Base-by-base conservation (phyloP, 2,113 vertebrate species). In the Hippocampus mohnikei region DNA sequence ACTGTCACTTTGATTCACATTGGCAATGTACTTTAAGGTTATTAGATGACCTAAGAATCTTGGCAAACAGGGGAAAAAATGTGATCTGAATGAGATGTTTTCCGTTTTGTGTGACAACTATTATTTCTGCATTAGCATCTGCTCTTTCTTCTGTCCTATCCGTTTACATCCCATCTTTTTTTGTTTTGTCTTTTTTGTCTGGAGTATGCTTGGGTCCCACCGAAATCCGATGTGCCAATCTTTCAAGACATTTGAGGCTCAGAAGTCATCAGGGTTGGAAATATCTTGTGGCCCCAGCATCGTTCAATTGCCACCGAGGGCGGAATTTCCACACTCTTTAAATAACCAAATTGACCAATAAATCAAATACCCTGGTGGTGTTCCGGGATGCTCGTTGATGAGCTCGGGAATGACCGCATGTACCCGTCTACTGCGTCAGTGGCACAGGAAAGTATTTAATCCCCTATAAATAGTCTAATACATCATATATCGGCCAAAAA, bases 1-100 rank as follows among this genome's bases (percentile, higher is more conserved):
- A 77, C 74, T 83, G 80, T 86, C 81, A 79, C 72, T 88, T 84
- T 75, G 69, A 86, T 81, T 80, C 66, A 81, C 79, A 85, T 80
- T 83, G 79, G 66, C 79, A 84, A 37, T 76, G 67, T 73, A 86
- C 81, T 88, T 78, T 84, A 78, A 77, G 68, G 78, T 88, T 85
- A 80, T 85, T 77, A 82, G 86, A 85, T 87, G 74, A 88, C 79
- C 79, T 71, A 56, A 67, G 75, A 81, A 81, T 74, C 69, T 70
- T 74, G 69, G 74, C 25, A 59, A 81, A 78, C 66, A 60, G 63
- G 40, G 41, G 0, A 81, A 85, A 81, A 80, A 73, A 76, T 73
- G 40, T 27, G 58, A 81, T 71, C 71, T 12, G 10, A 29, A 46
- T 21, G 21, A 67, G 41, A 59, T n/a, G 40, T 1, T 11, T 70